These are phyloP conservation scores for Varecia variegata DNA, from an alignment of 2,797 vertebrate genomes.

Conservation along the genomic window DNA sequence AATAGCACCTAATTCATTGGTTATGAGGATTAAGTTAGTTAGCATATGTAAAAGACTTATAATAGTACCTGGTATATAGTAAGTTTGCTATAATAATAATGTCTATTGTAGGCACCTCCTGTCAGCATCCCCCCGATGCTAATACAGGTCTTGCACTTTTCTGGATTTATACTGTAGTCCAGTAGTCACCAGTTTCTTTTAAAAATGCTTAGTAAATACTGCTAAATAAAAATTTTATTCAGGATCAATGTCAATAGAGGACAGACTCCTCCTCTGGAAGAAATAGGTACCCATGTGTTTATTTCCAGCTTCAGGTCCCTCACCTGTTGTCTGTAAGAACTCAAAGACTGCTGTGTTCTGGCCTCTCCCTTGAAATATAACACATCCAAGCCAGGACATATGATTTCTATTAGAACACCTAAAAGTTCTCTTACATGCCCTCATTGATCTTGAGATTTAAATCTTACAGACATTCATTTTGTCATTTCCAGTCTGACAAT, in stretches of 20 bases:
- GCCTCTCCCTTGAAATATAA: background rate
- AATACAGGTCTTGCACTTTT: background rate
- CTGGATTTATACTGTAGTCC: background rate
- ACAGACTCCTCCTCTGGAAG: background rate
- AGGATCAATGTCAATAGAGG: background rate
- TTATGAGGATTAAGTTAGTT: background rate
- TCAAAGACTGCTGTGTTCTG: background rate
- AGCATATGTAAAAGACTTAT: background rate
- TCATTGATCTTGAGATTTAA: background rate
- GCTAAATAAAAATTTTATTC: background rate
- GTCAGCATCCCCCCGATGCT: background rate
- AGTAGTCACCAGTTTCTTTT: background rate
- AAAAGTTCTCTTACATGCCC: background rate
- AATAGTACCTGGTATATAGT: background rate
- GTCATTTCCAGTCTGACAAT: background rate
- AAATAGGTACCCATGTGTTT: background rate
- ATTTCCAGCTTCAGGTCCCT: background rate
- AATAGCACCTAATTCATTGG: background rate
- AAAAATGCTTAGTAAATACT: background rate
- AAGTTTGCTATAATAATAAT: background rate
- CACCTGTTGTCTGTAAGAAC: background rate
- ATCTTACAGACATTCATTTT: background rate
- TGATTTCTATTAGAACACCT: background rate
- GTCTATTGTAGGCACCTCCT: background rate
- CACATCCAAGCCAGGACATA: background rate